Evolutionary conservation across 2,797 vertebrate species (phyloP).

Genomic region (Pseudochromis fuscus): DNA sequence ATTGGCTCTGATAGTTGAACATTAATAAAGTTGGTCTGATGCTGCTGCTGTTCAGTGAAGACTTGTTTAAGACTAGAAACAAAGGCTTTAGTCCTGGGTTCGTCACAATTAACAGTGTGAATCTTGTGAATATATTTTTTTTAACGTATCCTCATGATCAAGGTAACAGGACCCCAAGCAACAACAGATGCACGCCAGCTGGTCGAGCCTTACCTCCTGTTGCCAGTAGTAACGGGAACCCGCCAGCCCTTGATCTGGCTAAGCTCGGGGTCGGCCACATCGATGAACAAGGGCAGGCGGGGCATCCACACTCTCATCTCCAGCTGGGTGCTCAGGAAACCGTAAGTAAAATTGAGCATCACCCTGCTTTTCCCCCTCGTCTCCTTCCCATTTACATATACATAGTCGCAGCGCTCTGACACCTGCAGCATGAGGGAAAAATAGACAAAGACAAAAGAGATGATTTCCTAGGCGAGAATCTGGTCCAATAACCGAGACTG

Average conservation of each 20-base stretch:
- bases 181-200: not conserved
- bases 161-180: not conserved
- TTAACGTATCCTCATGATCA: not conserved
- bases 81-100: no score
- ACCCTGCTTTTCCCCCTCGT: slow-evolving; percentile 86
- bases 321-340: slow-evolving; percentile 90
- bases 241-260: slow-evolving; percentile 97
- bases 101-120: no score
- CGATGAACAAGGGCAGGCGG: slow-evolving; percentile 90
- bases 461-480: not conserved
- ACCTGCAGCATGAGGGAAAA: slow-evolving; percentile 82
- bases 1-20: no score
- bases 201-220: slow-evolving; percentile 81
- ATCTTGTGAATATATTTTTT: no score
- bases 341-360: slow-evolving; percentile 91
- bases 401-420: slow-evolving; percentile 91
- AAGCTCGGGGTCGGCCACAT: slow-evolving; percentile 92
- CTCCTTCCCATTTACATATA: slow-evolving; percentile 94
- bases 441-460: not conserved
- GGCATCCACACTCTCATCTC: slow-evolving; percentile 93
- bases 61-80: no score
- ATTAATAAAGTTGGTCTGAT: no score
- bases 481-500: not conserved
- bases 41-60: no score
- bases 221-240: slow-evolving; percentile 87